Conservation (phyloP, 1,140 invertebrate genomes). For the Halictus rubicundus region DNA sequence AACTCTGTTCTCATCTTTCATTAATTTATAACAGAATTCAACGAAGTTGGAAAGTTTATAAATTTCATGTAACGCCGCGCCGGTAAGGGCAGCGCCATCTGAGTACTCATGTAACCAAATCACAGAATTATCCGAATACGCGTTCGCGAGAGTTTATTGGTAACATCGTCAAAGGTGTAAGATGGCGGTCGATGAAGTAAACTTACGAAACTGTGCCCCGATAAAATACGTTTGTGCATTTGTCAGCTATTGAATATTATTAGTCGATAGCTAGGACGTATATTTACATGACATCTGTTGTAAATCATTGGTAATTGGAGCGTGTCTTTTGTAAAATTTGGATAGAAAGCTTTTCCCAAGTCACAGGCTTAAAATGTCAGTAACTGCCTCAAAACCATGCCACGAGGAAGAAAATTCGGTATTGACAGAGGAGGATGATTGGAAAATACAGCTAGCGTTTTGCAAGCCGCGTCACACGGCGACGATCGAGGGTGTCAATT, state of each 20-base stretch:
- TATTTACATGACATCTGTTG: background rate
- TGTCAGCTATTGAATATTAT: constrained; percentile 30
- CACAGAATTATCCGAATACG: no score
- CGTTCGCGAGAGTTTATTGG: constrained; percentile 21
- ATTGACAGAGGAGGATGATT: constrained; percentile 76
- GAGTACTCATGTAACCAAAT: background rate
- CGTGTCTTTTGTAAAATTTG: constrained; percentile 10
- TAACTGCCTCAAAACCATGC: constrained; percentile 66
- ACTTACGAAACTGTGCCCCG: constrained; percentile 45
- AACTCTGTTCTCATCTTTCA: no score
- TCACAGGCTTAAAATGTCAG: constrained; percentile 61
- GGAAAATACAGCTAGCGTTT: constrained; percentile 85
- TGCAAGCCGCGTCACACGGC: constrained; percentile 87
- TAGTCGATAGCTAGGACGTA: background rate
- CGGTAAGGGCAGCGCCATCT: constrained; percentile 3
- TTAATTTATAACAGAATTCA: background rate
- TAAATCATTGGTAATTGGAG: background rate
- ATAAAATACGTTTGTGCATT: constrained; percentile 21
- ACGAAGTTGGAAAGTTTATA: background rate
- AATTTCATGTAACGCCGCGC: background rate
- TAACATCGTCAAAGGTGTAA: constrained; percentile 38
- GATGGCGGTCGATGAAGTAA: constrained; percentile 58
- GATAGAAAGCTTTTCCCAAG: constrained; percentile 3
- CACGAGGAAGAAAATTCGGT: constrained; percentile 64
- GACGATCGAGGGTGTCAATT: constrained; percentile 87